These are phyloP conservation scores for Cetonia aurata DNA, from an alignment of 2,888 invertebrate species.

Conservation along the genomic window DNA sequence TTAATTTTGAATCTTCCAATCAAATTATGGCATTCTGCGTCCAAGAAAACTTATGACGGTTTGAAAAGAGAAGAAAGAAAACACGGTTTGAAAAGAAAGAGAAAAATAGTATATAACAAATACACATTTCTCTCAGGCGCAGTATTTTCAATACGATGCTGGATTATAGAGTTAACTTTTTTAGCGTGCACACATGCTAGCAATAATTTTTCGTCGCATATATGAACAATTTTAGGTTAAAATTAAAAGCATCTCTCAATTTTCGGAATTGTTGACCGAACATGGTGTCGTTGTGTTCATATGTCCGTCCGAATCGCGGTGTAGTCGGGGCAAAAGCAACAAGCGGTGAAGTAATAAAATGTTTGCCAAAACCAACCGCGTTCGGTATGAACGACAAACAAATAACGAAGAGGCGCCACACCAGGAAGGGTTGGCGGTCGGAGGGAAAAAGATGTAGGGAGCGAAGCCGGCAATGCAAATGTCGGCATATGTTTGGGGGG, in stretches of 20 bases:
- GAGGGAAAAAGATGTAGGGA: conserved; percentile 11
- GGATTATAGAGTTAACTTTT: too few relatives aligned
- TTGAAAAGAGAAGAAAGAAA: too few relatives aligned
- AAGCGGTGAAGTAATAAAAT: conserved; percentile 19
- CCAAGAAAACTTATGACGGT: too few relatives aligned
- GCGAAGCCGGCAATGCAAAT: conserved; percentile 13
- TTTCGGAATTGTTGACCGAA: conserved; percentile 7
- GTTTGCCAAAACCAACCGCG: conserved; percentile 4
- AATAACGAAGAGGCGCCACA: background rate
- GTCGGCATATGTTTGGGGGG: conserved; percentile 5
- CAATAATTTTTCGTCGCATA: background rate
- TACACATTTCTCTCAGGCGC: too few relatives aligned
- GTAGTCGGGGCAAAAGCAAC: conserved; percentile 5
- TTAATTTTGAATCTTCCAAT: too few relatives aligned
- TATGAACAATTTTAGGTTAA: background rate
- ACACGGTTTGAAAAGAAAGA: too few relatives aligned
- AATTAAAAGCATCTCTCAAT: background rate
- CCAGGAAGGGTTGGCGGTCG: background rate
- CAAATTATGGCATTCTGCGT: too few relatives aligned
- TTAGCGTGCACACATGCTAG: too few relatives aligned
- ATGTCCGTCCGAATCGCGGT: background rate
- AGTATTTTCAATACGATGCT: too few relatives aligned
- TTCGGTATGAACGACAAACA: conserved; percentile 9
- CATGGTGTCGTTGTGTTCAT: background rate
- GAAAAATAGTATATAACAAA: too few relatives aligned